Percentiles rank a stretch among this genome's conserved stretches.
Conservation (phyloP, 2,113 vertebrate genomes). For the Marmota flaviventris region DNA sequence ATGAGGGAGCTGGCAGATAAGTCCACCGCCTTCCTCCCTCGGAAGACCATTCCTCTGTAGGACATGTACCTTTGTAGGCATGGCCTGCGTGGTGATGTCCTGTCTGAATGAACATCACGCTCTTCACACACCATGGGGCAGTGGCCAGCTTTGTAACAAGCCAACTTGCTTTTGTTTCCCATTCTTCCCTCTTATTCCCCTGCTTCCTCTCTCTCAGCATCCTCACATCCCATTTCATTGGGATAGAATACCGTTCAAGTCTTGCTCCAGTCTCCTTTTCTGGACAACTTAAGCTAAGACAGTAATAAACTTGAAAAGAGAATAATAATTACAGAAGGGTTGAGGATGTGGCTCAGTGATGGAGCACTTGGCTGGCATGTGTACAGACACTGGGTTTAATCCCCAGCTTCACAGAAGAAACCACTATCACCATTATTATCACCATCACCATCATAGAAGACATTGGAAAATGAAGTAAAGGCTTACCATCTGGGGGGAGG, state of each 20-base stretch:
- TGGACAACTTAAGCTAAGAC: neutral
- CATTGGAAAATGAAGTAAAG: neutral
- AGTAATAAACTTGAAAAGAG: neutral
- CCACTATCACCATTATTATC: no score
- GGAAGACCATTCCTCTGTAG: neutral
- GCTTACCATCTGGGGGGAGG: no score
- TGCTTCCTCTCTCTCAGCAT: neutral
- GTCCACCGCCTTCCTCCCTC: neutral
- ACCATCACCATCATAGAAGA: neutral
- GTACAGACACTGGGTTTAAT: no score
- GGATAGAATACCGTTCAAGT: neutral
- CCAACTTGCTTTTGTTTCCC: neutral
- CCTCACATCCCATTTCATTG: neutral
- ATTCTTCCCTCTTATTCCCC: neutral
- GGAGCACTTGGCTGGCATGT: no score
- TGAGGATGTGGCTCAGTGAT: no score
- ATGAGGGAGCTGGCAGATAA: neutral
- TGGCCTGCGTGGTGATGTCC: no score
- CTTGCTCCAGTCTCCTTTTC: neutral
- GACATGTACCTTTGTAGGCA: neutral
- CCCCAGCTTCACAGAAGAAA: no score
- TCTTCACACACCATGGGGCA: neutral
- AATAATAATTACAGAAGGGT: no score
- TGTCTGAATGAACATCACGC: no score
- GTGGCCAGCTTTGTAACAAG: neutral